A percentile compares a stretch with the other conserved stretches of the same genome.
phyloP scores from a whole-genome alignment of 1,140 invertebrate genomes.

The Thaumatotibia leucotreta region DNA sequence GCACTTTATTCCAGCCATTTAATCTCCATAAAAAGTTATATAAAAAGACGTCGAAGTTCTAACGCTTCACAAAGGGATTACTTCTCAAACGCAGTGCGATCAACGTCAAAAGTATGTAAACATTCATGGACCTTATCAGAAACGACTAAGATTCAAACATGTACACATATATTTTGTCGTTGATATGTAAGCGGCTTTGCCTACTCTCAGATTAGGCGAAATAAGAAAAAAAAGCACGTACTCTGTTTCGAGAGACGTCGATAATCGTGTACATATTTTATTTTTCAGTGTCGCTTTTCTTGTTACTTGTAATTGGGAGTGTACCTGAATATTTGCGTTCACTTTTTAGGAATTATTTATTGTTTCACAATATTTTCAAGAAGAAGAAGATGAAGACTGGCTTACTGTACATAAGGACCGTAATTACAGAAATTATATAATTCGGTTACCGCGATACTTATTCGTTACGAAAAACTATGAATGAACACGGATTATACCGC shows the following conservation, averaged over 20 bases:
- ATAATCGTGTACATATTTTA: background rate
- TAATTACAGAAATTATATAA: too few relatives aligned
- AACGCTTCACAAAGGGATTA: constrained; percentile 10
- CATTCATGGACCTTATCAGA: too few relatives aligned
- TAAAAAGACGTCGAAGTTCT: constrained; percentile 3
- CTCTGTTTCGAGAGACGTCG: background rate
- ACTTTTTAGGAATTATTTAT: too few relatives aligned
- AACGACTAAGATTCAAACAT: too few relatives aligned
- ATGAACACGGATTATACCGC: too few relatives aligned
- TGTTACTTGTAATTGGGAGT: background rate
- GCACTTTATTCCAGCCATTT: constrained; percentile 10
- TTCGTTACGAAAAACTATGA: too few relatives aligned
- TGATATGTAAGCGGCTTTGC: constrained; percentile 11
- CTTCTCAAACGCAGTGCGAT: background rate
- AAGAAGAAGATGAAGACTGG: too few relatives aligned
- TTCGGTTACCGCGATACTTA: too few relatives aligned
- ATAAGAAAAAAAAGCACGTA: background rate
- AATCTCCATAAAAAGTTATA: constrained; percentile 8
- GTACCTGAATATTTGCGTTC: background rate
- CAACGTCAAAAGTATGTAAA: too few relatives aligned
- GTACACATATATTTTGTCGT: too few relatives aligned
- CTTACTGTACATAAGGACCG: too few relatives aligned
- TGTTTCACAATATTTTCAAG: too few relatives aligned
- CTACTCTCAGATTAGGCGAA: background rate
- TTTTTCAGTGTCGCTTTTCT: background rate